Evolutionary conservation across 2,888 invertebrate species (phyloP), one percentile per base, ranked within the genome.

Genomic region (Meganola albula): DNA sequence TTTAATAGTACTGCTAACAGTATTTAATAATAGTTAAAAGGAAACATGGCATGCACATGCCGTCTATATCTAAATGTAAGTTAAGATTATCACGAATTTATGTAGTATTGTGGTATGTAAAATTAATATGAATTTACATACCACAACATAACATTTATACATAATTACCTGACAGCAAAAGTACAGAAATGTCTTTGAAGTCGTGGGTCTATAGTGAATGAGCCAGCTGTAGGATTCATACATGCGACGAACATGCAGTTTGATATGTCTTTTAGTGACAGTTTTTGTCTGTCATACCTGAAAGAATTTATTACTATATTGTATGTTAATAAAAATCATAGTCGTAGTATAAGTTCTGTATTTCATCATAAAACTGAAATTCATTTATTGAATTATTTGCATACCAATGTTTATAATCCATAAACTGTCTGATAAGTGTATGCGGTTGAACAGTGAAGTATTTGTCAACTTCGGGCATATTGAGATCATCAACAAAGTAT

Each of bases 221-320:
- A 96, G 10, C 98, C 98, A 9, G 97, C 95, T 0, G 97, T 96
- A 0, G 98, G 98, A 77, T 98, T 98, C 98, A 98, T 98, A 70
- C 95, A 95, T 0, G 97, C 93, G 10, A 97, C 92, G 71, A 97
- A 97, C 85, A 97, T 97, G 23, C 96, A 94, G 67, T 97, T 95
- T 55, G 94, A 93, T 55, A 98, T 95, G 40, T 98, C 97, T 68
- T 96, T 97, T 7, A 97, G 71, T 0, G 92, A 87, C 40, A 98
- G 83, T 66, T 97, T 97, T 26, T 89, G 83, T 35, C 97, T 85
- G 66, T 98, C 98, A 67, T 98, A 98, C 90, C 90, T 90, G 47
- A 8, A 60, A 56, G 3, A 6, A 11, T 5, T 20, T n/a, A n/a
- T n/a, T n/a, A n/a, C n/a, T n/a, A n/a, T n/a, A n/a, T n/a, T n/a